These are phyloP conservation scores for Sylvilagus floridanus DNA, from an alignment of 2,797 vertebrate species.

Conservation along the genomic window DNA sequence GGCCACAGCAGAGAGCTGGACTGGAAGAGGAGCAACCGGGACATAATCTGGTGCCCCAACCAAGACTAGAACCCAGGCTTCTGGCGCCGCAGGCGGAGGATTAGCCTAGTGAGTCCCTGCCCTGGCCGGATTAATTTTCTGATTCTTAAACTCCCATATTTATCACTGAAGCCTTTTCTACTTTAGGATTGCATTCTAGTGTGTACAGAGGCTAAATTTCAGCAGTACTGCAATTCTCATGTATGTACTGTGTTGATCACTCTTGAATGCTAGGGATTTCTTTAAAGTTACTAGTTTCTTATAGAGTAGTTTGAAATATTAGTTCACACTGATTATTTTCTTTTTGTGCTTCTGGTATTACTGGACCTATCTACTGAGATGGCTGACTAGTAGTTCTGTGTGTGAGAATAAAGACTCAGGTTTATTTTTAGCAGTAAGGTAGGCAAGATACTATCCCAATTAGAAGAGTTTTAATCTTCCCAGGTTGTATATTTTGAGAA, in stretches of 20 bases:
- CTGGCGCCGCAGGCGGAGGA: too few species aligned
- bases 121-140: neutral
- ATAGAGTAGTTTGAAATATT: neutral
- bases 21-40: too few species aligned
- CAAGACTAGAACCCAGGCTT: too few species aligned
- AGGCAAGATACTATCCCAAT: neutral
- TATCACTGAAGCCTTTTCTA: neutral
- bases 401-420: neutral
- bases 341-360: constrained; percentile 10
- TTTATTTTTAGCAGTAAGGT: neutral
- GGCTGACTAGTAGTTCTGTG: neutral
- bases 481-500: neutral
- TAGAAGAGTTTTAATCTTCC: neutral
- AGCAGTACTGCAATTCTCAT: neutral
- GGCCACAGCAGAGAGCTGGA: too few species aligned
- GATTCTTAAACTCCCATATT: neutral
- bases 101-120: too few species aligned
- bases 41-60: too few species aligned
- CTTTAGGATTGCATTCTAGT: neutral
- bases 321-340: neutral
- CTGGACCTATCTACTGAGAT: neutral
- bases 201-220: neutral
- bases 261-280: neutral
- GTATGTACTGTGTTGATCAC: neutral
- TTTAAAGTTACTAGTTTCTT: neutral